phyloP scores from a whole-genome alignment of 2,113 vertebrate species.

The Leuciscus idus region DNA sequence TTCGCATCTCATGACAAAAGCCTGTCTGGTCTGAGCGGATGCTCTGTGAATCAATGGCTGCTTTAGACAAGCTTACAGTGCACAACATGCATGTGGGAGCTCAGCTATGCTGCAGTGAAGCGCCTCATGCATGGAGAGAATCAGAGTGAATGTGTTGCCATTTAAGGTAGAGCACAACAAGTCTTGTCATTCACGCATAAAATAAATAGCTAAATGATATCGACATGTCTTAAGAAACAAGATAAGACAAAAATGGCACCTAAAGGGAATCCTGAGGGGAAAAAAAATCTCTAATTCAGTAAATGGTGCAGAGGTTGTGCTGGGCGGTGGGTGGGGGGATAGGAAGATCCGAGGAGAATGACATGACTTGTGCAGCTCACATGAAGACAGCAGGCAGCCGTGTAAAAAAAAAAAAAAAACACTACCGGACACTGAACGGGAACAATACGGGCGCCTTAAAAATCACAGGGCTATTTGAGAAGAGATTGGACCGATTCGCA shows the following conservation, averaged over 20 bases:
- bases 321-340: conserved; percentile 8
- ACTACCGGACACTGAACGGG: background rate
- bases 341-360: conserved; percentile 14
- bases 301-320: conserved; percentile 39
- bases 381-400: conserved; percentile 21
- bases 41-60: conserved; percentile 15
- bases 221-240: background rate
- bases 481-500: background rate
- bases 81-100: background rate
- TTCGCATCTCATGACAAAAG: background rate
- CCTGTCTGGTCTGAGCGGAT: conserved; percentile 11
- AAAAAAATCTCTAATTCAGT: background rate
- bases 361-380: conserved; percentile 23
- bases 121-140: background rate
- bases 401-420: background rate
- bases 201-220: background rate
- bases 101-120: background rate
- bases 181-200: background rate
- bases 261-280: background rate
- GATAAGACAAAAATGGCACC: no score
- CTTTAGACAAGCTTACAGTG: background rate
- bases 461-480: conserved; percentile 5
- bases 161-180: no score
- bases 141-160: background rate
- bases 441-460: background rate